Conservation (phyloP, 2,113 vertebrate genomes). For the Clarias macrocephalus region DNA sequence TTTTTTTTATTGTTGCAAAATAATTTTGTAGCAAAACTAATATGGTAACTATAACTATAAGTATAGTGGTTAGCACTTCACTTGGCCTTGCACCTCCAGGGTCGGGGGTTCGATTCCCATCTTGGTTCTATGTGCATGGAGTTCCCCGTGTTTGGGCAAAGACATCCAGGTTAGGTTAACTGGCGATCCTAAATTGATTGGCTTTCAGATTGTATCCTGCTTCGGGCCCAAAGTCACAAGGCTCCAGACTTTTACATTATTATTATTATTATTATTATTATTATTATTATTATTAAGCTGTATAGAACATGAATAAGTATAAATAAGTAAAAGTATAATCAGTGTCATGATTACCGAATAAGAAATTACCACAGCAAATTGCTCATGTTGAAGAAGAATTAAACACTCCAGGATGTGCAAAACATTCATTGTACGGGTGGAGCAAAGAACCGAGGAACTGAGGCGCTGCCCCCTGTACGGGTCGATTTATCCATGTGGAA, state of each 20-base stretch:
- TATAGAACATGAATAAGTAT: too few relatives aligned
- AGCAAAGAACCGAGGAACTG: background rate
- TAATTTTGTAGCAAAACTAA: background rate
- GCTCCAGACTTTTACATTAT: too few relatives aligned
- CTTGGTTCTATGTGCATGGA: too few relatives aligned
- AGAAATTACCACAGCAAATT: background rate
- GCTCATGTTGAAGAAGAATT: background rate
- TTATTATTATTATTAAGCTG: too few relatives aligned
- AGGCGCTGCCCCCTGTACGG: background rate
- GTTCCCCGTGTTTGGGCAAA: too few relatives aligned
- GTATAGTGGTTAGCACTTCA: background rate
- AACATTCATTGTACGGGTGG: background rate
- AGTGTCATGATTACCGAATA: background rate
- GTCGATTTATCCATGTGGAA: background rate
- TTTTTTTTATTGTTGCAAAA: background rate
- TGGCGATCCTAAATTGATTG: too few relatives aligned
- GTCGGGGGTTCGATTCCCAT: too few relatives aligned
- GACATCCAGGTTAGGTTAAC: too few relatives aligned
- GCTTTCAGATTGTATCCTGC: too few relatives aligned
- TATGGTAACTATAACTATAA: background rate
- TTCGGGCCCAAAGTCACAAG: too few relatives aligned
- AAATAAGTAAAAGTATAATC: background rate
- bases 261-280: too few relatives aligned
- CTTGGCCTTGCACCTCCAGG: too few relatives aligned
- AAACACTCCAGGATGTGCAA: background rate